Base-by-base conservation (phyloP, 2,113 vertebrate genomes). In the Zeus faber region DNA sequence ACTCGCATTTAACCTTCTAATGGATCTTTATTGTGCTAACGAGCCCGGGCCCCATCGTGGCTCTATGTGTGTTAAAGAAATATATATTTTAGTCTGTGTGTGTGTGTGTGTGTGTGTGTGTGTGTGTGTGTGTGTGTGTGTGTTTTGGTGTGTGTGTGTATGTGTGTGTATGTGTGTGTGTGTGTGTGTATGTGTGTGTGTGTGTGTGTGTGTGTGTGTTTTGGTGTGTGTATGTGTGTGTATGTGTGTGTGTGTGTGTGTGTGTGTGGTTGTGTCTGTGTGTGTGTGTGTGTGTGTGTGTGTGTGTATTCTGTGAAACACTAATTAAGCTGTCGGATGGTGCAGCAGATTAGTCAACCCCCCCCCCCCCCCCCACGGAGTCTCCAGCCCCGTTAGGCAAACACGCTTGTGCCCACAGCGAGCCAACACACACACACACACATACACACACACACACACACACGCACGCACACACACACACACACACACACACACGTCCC, bases 321-420 rank as follows among this genome's bases (percentile, higher is more conserved):
- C 76, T 79, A 83, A 88, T 84, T 80, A 80, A 85, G 76, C 72
- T 81, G 79, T 85, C 77, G 74, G 85, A 76, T 82, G 76, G 66
- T 67, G 77, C 72, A 60, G 74, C 72, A 82, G 79, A 84, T 86
- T 80, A 71, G 70, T 54, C 65, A 60, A 66, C 55, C 67, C 75
- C 83, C 81, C 76, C 56, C 65, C 59, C 65, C 59, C 65, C 79
- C 77, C 83, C 82, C 77, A 77, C 68, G 74, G 83, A 85, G 69
- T 67, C 63, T 64, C 70, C 65, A 54, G 74, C 70, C 83, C 65
- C 75, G 40, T 70, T 75, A 85, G 81, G 82, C 80, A 81, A 83
- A 82, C 81, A 80, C 76, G 58, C 79, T 58, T 77, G 75, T 81
- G 82, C 73, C 70, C 67, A 79, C 70, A 75, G 66, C 60, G 72